Evolutionary conservation across 2,113 vertebrate genomes (phyloP), one percentile per base, ranked within the genome.

Genomic region (Lycaon pictus): DNA sequence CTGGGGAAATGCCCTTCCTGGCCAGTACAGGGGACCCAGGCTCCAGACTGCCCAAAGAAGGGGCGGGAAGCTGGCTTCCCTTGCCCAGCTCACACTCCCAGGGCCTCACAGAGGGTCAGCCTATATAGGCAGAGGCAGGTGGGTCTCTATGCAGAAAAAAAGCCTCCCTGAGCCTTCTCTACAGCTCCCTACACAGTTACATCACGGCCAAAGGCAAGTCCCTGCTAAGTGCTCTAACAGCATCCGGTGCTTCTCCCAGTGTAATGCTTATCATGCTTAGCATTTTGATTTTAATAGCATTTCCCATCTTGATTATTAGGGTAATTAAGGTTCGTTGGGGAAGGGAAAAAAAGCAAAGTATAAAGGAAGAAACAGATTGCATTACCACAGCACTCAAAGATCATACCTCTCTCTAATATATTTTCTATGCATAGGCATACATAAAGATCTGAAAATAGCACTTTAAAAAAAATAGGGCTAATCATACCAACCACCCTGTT

Each of bases 231-330:
- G 83, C 72, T 87, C 92, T 87, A 48, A 71, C 1, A 56, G 79
- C 87, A 51, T 58, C 69, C 11, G 0, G 51, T 7, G 8, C 29
- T 81, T 89, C 87, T 89, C 63, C 69, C 65, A 79, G 72, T 55
- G 65, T 32, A 55, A 53, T 8, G 27, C 56, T 82, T 37, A 51
- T 1, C 60, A 48, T 1, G 13, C 72, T 72, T 37, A 89, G 43
- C 58, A n/a, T 95, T 88, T 87, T 86, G 65, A 91, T 94, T 82
- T 71, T 65, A 95, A 96, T 83, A 90, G 56, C 48, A 87, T 90
- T 96, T 97, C n/a, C 92, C 82, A 60, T 88, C 74, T 76, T 55
- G 79, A 79, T 96, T 79, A 83, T 83, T 93, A 93, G 60, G 84
- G 67, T 95, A 80, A 97, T 84, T 89, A 96, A 83, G 35, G 32